Percentiles rank a stretch among this genome's conserved stretches.
Conservation (phyloP, 2,113 vertebrate species). For the Bothrops jararaca region DNA sequence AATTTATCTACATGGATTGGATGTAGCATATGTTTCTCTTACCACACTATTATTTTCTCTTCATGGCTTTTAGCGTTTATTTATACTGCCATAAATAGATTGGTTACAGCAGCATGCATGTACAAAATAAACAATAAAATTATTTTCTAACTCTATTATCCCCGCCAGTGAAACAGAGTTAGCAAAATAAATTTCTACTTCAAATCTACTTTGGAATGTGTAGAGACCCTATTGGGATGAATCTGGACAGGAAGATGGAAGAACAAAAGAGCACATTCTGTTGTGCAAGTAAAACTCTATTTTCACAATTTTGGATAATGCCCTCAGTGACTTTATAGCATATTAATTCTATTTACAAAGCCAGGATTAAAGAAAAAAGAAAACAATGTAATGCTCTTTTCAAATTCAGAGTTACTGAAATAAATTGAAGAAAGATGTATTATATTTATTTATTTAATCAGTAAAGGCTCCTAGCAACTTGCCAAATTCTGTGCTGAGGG, state of each 20-base stretch:
- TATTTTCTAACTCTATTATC: not conserved
- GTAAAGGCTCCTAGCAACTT: not conserved
- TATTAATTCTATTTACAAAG: not conserved
- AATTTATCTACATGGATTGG: conserved; percentile 30
- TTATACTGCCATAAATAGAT: not conserved
- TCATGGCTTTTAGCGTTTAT: rapidly evolving
- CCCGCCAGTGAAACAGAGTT: not conserved
- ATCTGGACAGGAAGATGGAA: not conserved
- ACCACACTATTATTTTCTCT: conserved; percentile 26
- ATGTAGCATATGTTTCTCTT: conserved; percentile 29
- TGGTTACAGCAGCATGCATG: not conserved
- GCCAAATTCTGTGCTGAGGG: not conserved
- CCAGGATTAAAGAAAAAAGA: not conserved
- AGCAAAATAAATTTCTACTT: not conserved
- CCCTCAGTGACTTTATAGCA: not conserved
- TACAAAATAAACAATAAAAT: not conserved
- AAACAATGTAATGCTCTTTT: not conserved
- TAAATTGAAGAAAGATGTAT: not conserved
- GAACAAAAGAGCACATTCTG: not conserved
- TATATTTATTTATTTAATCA: not conserved
- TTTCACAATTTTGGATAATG: not conserved
- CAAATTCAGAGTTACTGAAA: not conserved
- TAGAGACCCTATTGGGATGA: not conserved
- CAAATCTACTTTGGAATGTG: not conserved
- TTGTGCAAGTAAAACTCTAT: not conserved